Base-by-base conservation (phyloP, 2,888 invertebrate species). In the Serrognathus titanus region DNA sequence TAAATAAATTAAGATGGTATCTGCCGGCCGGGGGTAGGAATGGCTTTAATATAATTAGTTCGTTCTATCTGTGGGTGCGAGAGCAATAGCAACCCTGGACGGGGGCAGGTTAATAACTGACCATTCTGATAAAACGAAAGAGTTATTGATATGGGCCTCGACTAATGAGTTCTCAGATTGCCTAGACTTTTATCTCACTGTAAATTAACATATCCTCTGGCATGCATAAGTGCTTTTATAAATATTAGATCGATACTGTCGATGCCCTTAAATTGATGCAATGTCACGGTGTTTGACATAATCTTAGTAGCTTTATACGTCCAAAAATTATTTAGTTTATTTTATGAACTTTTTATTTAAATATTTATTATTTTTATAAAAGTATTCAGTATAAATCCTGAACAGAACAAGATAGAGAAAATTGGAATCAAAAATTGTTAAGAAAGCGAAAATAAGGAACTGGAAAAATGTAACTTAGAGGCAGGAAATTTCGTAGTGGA, bases 101-200 rank as follows among this genome's bases (percentile, higher is more conserved):
- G 36, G 20, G 48, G 35, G 43, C 43, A 47, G 36, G 55, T 51
- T 51, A 57, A 60, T 56, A 56, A 57, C 61, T 53, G 58, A 58
- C 53, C 56, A 51, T 52, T 41, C 46, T 55, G 55, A 60, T 53
- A 62, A 56, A 43, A 53, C 46, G 52, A 55, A 58, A 59, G 62
- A 62, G 53, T 60, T 60, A 62, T 62, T 60, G 62, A 62, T 62
- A 62, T 55, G 55, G 55, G 55, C 53, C 46, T 48, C 58, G 57
- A 53, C 59, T 62, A 62, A 62, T 60, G 62, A 62, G 62, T 62
- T 62, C 53, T 57, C 51, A 55, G 57, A 60, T 60, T 55, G 58
- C 56, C 47, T 46, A 48, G 51, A 53, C 53, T 49, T 55, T 56
- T 55, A 57, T 57, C 57, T 49, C 35, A 37, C 20, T 50, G 37